Evolutionary conservation across 2,888 invertebrate genomes (phyloP), one percentile per base, ranked within the genome.

Genomic region (Crossocerus cetratus): DNA sequence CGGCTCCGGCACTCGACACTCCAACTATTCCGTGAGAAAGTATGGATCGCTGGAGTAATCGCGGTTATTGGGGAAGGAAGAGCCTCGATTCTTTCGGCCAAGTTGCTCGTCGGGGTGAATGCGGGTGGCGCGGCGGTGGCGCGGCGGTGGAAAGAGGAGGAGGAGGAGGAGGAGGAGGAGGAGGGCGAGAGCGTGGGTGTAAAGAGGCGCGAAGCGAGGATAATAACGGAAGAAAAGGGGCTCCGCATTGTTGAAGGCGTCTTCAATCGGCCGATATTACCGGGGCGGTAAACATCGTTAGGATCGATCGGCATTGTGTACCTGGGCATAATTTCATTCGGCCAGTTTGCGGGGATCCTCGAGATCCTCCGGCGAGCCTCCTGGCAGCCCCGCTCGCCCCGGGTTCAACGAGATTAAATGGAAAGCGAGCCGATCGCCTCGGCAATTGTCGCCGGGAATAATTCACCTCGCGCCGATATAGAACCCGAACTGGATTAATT

Each of bases 381-480:
- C 53, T 22, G 49, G 49, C n/a, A 21, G 63, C n/a, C n/a, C n/a
- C n/a, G n/a, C n/a, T n/a, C n/a, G n/a, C 32, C 5, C 32, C 32
- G 32, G 32, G 32, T 4, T 32, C 8, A 32, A 32, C 18, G 55
- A 71, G 65, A 73, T 77, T 71, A 59, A 67, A 73, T 67, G 67
- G 57, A 64, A 45, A 53, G 58, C 62, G 68, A 0, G 65, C 63
- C 59, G 65, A 69, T 72, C 57, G 57, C 56, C 18, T 22, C 20
- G 60, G 21, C 56, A 70, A 80, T 80, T 69, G 71, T 72, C 69
- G 54, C 62, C 3, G 14, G 49, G n/a, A 78, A 77, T 79, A 75
- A 72, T 77, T 76, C 57, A 72, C 69, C 57, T 53, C 20, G 22
- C 69, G n/a, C n/a, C n/a, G 43, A 32, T 58, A 21, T 22, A 43